A percentile compares a stretch with the other conserved stretches of the same genome.
These are phyloP conservation scores for Calosoma granatense DNA, from an alignment of 1,140 invertebrate genomes.

Conservation along the genomic window DNA sequence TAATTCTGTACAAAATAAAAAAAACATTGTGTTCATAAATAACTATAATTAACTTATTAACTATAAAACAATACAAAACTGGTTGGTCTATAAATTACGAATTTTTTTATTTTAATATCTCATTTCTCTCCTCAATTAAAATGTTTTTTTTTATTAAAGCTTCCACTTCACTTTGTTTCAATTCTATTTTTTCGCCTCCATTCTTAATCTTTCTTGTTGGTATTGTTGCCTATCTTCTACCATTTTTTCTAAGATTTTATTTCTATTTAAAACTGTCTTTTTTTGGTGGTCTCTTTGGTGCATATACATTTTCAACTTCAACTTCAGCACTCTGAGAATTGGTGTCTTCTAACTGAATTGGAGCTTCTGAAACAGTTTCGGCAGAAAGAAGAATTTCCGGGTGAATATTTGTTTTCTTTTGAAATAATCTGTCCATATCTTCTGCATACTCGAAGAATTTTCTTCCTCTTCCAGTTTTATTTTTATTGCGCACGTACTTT, in stretches of 20 bases:
- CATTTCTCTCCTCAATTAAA: background rate
- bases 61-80: too few species aligned
- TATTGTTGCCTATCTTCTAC: background rate
- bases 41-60: background rate
- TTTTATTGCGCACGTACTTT: conserved; percentile 18
- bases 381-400: background rate
- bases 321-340: background rate
- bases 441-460: conserved; percentile 17
- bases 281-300: background rate
- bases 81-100: background rate
- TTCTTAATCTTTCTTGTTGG: background rate
- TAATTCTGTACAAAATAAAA: background rate
- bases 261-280: background rate
- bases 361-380: background rate
- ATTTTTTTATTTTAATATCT: background rate
- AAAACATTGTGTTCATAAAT: background rate
- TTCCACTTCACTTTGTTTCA: background rate
- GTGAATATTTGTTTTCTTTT: background rate
- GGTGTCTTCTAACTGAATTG: background rate
- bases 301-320: background rate
- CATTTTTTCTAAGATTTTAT: background rate
- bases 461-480: conserved; percentile 15
- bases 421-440: conserved; percentile 13
- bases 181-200: background rate
- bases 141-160: background rate